These are phyloP conservation scores for Sebastes miniatus DNA, from an alignment of 2,797 vertebrate genomes.

Conservation along the genomic window DNA sequence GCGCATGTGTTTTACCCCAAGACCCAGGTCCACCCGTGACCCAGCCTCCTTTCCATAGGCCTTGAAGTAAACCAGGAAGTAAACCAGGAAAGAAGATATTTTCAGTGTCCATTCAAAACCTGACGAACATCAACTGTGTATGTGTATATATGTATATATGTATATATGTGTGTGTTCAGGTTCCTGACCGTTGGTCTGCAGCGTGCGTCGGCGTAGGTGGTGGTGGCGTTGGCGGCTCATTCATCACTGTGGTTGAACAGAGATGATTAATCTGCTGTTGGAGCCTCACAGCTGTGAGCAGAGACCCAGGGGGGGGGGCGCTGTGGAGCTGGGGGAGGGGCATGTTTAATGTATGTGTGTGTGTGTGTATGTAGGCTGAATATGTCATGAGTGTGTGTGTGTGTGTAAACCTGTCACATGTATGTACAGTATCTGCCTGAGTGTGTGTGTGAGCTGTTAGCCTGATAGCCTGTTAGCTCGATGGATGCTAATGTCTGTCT, in stretches of 20 bases:
- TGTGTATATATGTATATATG: background rate
- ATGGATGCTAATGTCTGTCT: background rate
- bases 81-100: too few relatives aligned
- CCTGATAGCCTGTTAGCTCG: background rate
- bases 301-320: conserved; percentile 66
- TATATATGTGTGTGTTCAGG: background rate
- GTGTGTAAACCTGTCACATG: background rate
- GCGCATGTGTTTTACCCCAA: too few relatives aligned
- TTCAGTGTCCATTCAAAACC: too few relatives aligned
- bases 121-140: background rate
- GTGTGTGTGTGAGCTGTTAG: background rate
- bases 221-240: conserved; percentile 59
- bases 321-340: conserved; percentile 36
- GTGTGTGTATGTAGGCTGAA: background rate
- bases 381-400: background rate
- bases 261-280: conserved; percentile 81
- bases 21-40: too few relatives aligned
- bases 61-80: too few relatives aligned
- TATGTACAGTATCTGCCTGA: background rate
- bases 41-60: too few relatives aligned
- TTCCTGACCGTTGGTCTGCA: conserved; percentile 53
- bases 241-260: conserved; percentile 77
- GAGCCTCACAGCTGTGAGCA: conserved; percentile 75
- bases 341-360: background rate
- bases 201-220: conserved; percentile 4